A percentile compares a stretch with the other conserved stretches of the same genome.
These are phyloP conservation scores for Brachycybe producta DNA, from an alignment of 2,888 invertebrate genomes.

Conservation along the genomic window DNA sequence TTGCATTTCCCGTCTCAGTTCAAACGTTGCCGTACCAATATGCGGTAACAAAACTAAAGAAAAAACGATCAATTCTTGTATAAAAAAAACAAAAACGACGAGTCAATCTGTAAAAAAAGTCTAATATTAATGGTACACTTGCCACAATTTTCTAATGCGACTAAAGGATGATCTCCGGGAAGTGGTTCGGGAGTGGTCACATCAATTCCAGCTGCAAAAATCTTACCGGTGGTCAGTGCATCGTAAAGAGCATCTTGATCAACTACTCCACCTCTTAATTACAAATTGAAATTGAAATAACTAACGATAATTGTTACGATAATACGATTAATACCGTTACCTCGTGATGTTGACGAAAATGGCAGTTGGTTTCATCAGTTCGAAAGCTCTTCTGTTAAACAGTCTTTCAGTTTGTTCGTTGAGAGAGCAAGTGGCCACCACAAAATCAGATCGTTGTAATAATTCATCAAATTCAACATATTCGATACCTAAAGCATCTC, in stretches of 20 bases:
- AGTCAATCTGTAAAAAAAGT: too few relatives aligned
- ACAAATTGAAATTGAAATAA: neutral
- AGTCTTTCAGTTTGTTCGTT: conserved; percentile 63
- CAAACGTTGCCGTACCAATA: conserved; percentile 68
- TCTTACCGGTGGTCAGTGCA: conserved; percentile 54
- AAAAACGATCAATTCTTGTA: conserved; percentile 5
- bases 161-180: conserved; percentile 59
- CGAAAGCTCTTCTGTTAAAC: conserved; percentile 65
- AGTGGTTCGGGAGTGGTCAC: conserved; percentile 85
- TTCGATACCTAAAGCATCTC: conserved; percentile 46
- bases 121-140: too few relatives aligned
- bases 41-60: conserved; percentile 68
- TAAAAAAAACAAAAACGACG: too few relatives aligned
- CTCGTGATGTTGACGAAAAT: conserved; percentile 78
- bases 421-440: conserved; percentile 65
- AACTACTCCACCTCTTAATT: conserved; percentile 36
- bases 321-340: conserved; percentile 27
- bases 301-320: neutral
- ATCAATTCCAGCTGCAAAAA: conserved; percentile 76
- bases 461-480: conserved; percentile 58
- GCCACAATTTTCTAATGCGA: conserved; percentile 70
- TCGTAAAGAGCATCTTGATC: conserved; percentile 65
- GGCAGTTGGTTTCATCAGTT: conserved; percentile 70
- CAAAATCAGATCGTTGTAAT: conserved; percentile 64
- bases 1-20: conserved; percentile 66